Evolutionary conservation across 2,113 vertebrate species (phyloP).

Genomic region (Hippocampus guttulatus): DNA sequence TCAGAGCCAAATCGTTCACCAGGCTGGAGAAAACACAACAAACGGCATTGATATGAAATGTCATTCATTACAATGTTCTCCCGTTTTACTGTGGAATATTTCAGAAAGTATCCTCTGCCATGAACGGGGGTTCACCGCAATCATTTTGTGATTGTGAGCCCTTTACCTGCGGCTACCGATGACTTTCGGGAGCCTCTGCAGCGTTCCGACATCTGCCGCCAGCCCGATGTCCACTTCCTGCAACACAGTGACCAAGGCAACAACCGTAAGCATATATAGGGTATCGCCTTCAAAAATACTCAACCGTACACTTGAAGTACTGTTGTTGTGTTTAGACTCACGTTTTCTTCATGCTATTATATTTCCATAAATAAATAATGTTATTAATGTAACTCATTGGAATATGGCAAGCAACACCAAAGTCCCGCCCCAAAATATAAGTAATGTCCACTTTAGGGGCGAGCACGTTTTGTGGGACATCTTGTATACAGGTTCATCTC

Average conservation of each 20-base stretch:
- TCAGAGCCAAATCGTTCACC: conserved; percentile 84
- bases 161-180: conserved; percentile 80
- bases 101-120: neutral
- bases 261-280: neutral
- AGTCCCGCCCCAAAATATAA: too few species aligned
- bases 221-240: conserved; percentile 87
- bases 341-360: too few species aligned
- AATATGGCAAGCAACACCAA: too few species aligned
- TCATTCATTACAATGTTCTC: too few species aligned
- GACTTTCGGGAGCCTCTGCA: conserved; percentile 84
- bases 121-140: too few species aligned
- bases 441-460: too few species aligned
- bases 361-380: too few species aligned
- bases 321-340: too few species aligned
- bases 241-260: neutral
- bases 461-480: too few species aligned
- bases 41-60: neutral
- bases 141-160: accelerated
- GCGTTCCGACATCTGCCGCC: conserved; percentile 83
- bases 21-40: conserved; percentile 64
- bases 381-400: too few species aligned
- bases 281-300: neutral
- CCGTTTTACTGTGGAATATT: neutral
- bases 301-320: neutral
- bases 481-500: too few species aligned